Evolutionary conservation across 2,797 vertebrate species (phyloP), one percentile per base, ranked within the genome.

Genomic region (Leptodactylus fallax): DNA sequence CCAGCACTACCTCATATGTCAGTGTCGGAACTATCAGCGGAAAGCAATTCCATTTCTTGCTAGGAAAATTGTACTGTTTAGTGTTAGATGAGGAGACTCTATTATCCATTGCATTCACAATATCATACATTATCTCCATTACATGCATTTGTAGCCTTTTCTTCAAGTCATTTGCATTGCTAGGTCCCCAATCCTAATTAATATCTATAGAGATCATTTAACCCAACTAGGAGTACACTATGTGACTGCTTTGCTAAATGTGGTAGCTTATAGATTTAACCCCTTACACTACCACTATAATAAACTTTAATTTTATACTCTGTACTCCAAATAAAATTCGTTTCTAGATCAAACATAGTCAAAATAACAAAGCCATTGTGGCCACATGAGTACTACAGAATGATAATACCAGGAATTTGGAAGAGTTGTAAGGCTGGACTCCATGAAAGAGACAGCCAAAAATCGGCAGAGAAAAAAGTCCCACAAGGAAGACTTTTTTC

Each of bases 1-100:
- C 88, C 90, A 91, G 81, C 90, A 85, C 90, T 87, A 91, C 86
- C 85, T 89, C 80, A 94, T 93, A 71, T 19, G 88, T 93, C 92
- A 94, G 85, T 91, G 92, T 91, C 91, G 85, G 79, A 55, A 87
- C 72, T 83, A 91, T 90, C 84, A 61, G n/a, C 16, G 90, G 86
- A 89, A 78, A 81, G 88, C 86, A 78, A 60, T 90, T 87, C 36
- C 91, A 91, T 85, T 85, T 21, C 27, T 78, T 90, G 0, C 72
- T 79, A 85, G 17, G 67, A 86, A 55, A 88, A 93, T 91, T 92
- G 85, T 7, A 91, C 58, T 91, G 88, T 90, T 84, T 65, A 65
- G 25, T 60, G 23, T 69, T 63, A 79, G 21, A 85, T 65, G 65
- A 85, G 17, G 69, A 45, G 86, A 90, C 79, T 83, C 89, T 87